Conservation (phyloP, 2,888 invertebrate genomes). For the Rosalia funebris region DNA sequence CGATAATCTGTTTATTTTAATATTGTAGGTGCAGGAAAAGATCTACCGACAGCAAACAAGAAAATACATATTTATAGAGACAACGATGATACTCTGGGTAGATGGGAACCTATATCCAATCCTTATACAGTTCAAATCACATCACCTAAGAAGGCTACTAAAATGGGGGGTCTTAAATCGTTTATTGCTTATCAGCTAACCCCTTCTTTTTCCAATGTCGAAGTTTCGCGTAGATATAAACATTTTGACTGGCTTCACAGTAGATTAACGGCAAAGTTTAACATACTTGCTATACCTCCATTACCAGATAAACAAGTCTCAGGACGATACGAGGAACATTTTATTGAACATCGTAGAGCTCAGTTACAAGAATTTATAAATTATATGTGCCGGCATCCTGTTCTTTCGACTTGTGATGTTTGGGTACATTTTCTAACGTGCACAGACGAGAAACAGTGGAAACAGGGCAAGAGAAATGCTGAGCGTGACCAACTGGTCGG, state of each 20-base stretch:
- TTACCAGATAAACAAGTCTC: slow-evolving; percentile 98
- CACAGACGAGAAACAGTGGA: slow-evolving; percentile 98
- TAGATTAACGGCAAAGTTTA: slow-evolving; percentile 91
- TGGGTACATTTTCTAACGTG: slow-evolving; percentile 98
- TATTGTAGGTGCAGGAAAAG: slow-evolving; percentile 73
- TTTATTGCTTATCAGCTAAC: slow-evolving; percentile 97
- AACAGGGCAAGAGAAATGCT: slow-evolving; percentile 93
- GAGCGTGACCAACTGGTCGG: slow-evolving; percentile 93
- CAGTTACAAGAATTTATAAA: slow-evolving; percentile 97
- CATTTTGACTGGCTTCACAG: slow-evolving; percentile 99
- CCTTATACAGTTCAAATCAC: slow-evolving; percentile 88
- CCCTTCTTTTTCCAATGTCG: slow-evolving; percentile 92
- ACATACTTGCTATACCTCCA: slow-evolving; percentile 94
- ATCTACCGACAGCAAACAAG: slow-evolving; percentile 58
- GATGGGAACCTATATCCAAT: slow-evolving; percentile 79
- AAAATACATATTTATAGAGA: slow-evolving; percentile 71
- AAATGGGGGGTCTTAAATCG: slow-evolving; percentile 96
- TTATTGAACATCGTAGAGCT: slow-evolving; percentile 93
- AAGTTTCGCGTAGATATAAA: slow-evolving; percentile 95
- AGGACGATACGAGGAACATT: slow-evolving; percentile 86
- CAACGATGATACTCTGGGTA: slow-evolving; percentile 77
- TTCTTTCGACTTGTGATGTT: slow-evolving; percentile 89
- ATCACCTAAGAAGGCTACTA: slow-evolving; percentile 96
- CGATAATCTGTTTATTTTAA: no score
- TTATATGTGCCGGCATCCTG: slow-evolving; percentile 96